phyloP scores from a whole-genome alignment of 2,888 invertebrate species.

The Colletes collaris region DNA sequence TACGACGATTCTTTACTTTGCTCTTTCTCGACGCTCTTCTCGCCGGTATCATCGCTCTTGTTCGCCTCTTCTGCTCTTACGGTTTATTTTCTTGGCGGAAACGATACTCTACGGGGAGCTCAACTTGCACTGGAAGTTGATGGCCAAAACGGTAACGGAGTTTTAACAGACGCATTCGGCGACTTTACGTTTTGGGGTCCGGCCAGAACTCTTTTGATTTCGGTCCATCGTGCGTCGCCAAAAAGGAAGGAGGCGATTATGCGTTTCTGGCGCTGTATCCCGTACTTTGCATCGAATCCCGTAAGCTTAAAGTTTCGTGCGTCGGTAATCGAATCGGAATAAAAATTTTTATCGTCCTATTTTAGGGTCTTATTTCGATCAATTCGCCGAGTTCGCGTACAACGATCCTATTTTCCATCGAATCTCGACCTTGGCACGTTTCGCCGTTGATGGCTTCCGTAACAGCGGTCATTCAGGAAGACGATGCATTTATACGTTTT shows the following conservation, averaged over 20 bases:
- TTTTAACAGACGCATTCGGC: too few species aligned
- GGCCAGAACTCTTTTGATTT: too few species aligned
- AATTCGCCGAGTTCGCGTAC: neutral
- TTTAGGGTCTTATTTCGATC: neutral
- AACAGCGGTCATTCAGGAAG: neutral
- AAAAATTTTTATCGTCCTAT: neutral
- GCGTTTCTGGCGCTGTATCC: too few species aligned
- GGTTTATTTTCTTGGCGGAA: neutral
- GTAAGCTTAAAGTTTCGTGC: too few species aligned
- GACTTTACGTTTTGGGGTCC: too few species aligned
- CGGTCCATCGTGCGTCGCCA: too few species aligned
- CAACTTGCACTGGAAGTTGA: neutral
- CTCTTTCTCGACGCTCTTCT: slow-evolving; percentile 18
- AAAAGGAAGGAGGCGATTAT: too few species aligned
- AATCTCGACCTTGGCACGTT: slow-evolving; percentile 12
- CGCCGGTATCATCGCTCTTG: slow-evolving; percentile 26
- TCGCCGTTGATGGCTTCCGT: slow-evolving; percentile 3
- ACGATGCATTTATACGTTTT: slow-evolving; percentile 14
- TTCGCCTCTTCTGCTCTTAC: slow-evolving; percentile 7
- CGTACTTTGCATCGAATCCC: too few species aligned
- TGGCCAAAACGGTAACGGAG: too few species aligned
- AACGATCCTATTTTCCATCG: neutral
- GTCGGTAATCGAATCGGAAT: too few species aligned
- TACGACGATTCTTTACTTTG: slow-evolving; percentile 26
- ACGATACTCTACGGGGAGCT: neutral